Evolutionary conservation across 2,888 invertebrate species (phyloP).

Genomic region (Deroplatys truncata): DNA sequence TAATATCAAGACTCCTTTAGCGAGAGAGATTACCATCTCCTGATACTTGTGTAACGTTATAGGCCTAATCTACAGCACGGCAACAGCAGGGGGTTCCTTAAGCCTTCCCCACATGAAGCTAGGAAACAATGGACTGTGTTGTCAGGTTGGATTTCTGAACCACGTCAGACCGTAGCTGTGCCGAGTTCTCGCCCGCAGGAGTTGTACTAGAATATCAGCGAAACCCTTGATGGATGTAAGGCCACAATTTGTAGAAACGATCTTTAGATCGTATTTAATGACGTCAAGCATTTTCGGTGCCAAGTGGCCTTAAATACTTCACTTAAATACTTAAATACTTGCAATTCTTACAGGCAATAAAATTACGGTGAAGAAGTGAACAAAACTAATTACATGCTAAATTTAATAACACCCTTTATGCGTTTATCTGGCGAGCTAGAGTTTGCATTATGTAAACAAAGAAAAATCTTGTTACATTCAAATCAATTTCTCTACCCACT

Average conservation of each 20-base stretch:
- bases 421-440: too few relatives aligned
- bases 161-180: neutral
- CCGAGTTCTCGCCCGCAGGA: neutral
- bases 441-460: too few relatives aligned
- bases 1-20: conserved; percentile 23
- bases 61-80: conserved; percentile 1
- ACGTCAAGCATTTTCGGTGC: too few relatives aligned
- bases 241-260: neutral
- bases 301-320: too few relatives aligned
- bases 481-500: too few relatives aligned
- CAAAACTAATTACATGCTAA: too few relatives aligned
- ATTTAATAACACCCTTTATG: too few relatives aligned
- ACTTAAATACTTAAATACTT: too few relatives aligned
- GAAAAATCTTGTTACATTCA: too few relatives aligned
- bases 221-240: neutral
- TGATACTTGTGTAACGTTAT: conserved; percentile 12
- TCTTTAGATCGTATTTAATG: neutral
- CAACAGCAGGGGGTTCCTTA: neutral
- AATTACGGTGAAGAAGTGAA: too few relatives aligned
- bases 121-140: neutral
- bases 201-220: neutral
- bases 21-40: conserved; percentile 19
- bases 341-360: too few relatives aligned
- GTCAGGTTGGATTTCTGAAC: neutral
- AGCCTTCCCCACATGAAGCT: neutral